Evolutionary conservation across 2,113 vertebrate species (phyloP), one percentile per base, ranked within the genome.

Genomic region (Benthochromis sp.): DNA sequence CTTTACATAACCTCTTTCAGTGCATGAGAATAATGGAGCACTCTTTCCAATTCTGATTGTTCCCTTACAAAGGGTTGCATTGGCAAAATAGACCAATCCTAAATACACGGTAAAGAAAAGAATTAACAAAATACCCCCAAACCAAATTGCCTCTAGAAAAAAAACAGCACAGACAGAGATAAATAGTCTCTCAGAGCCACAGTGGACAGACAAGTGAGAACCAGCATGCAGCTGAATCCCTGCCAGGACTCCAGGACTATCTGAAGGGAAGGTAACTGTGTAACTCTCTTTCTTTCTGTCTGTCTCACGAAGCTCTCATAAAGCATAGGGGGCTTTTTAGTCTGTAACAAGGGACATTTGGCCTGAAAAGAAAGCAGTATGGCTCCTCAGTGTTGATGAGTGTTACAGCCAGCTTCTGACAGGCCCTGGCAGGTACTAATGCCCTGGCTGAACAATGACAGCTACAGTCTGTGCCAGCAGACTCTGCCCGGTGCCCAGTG

Each of bases 401-500:
- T 89, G 93, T 88, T 88, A 88, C 87, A 76, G 94, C 93, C 95
- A 93, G 90, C 80, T 47, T 36, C 86, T 94, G 94, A 94, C 93
- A 92, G 90, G 84, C 79, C 80, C 90, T 96, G 96, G 96, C 95
- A 96, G 89, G 36, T 82, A 29, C 89, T 93, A 93, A 84, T 84
- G 57, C 73, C 79, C 86, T 84, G 91, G 81, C 76, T 81, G 84
- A 89, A 94, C 92, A 93, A 93, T 90, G 93, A 90, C 91, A 86
- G 81, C 61, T 43, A 85, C 63, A 50, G 73, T 34, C 81, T 69
- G 83, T 95, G 95, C 95, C 95, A 96, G 91, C 92, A 73, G 89
- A 86, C 88, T 82, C 84, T 89, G 91, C 69, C 92, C 89, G 34
- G 45, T 86, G 91, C 88, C 92, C 85, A 82, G 83, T 87, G 79